Evolutionary conservation across 2,888 invertebrate species (phyloP).

Genomic region (Cryptus viduatorius): DNA sequence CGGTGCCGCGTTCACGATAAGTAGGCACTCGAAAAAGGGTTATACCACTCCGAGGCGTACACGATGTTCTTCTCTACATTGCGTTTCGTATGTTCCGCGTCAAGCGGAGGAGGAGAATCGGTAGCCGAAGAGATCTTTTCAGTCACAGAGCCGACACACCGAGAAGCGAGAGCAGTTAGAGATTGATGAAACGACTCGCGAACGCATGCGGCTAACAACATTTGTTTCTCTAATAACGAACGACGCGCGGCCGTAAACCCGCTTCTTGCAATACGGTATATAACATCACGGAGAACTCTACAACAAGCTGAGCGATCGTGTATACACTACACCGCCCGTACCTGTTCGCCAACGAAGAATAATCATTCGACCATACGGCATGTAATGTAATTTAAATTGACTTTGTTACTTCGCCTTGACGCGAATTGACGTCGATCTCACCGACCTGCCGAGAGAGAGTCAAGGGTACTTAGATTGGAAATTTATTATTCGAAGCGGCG

Average conservation of each 20-base stretch:
- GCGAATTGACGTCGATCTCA: slow-evolving; percentile 64
- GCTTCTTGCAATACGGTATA: slow-evolving; percentile 4
- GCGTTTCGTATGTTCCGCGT: not conserved
- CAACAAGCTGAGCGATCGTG: too few species aligned
- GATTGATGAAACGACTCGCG: slow-evolving; percentile 62
- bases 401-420: slow-evolving; percentile 65
- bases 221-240: slow-evolving; percentile 67
- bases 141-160: slow-evolving; percentile 14
- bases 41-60: not conserved
- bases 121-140: slow-evolving; percentile 51
- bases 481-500: slow-evolving; percentile 51
- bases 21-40: not conserved
- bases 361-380: slow-evolving; percentile 67
- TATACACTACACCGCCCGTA: slow-evolving; percentile 30
- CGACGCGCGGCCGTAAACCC: slow-evolving; percentile 40
- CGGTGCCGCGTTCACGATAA: slow-evolving; percentile 23
- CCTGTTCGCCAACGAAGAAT: slow-evolving; percentile 63
- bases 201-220: slow-evolving; percentile 56
- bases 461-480: slow-evolving; percentile 60
- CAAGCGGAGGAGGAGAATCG: slow-evolving; percentile 3
- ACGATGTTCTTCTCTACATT: not conserved
- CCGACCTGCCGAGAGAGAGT: slow-evolving; percentile 30
- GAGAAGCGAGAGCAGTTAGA: slow-evolving; percentile 34
- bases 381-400: slow-evolving; percentile 69
- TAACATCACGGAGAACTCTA: not conserved